Percentiles rank a stretch among this genome's conserved stretches.
Evolutionary conservation across 2,113 vertebrate genomes (phyloP).

Genomic region (Centropristis striata): DNA sequence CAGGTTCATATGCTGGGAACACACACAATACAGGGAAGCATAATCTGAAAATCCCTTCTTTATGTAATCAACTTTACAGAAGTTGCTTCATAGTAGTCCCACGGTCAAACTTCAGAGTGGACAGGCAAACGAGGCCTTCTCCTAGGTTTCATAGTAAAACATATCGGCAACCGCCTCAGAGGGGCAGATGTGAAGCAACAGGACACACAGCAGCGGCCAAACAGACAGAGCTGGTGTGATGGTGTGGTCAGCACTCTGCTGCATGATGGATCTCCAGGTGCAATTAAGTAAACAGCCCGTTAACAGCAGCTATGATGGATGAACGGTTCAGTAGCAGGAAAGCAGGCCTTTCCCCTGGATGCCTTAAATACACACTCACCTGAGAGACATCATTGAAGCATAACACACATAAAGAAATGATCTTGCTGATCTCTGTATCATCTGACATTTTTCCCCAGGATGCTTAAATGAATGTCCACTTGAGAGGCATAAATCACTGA

Average conservation of each 20-base stretch:
- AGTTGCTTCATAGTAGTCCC: constrained; percentile 18
- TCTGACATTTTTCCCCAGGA: constrained; percentile 54
- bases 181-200: constrained; percentile 34
- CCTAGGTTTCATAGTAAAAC: constrained; percentile 7
- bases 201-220: constrained; percentile 24
- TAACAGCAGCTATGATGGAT: constrained; percentile 61
- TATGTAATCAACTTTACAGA: constrained; percentile 35
- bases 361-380: constrained; percentile 41
- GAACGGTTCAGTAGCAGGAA: constrained; percentile 3
- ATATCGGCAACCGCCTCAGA: background rate
- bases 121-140: constrained; percentile 39
- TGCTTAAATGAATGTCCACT: constrained; percentile 34
- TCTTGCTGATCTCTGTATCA: constrained; percentile 48
- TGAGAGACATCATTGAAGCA: constrained; percentile 36
- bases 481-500: constrained; percentile 62
- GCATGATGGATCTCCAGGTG: constrained; percentile 51
- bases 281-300: constrained; percentile 55
- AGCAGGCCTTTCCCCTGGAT: constrained; percentile 22
- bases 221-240: constrained; percentile 8
- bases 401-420: constrained; percentile 38
- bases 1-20: background rate
- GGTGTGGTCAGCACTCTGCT: constrained; percentile 38
- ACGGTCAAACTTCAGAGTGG: constrained; percentile 15
- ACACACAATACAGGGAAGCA: constrained; percentile 25
- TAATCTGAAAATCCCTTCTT: constrained; percentile 34